These are phyloP conservation scores for Syrphus vitripennis DNA, from an alignment of 2,888 invertebrate species.

Conservation along the genomic window DNA sequence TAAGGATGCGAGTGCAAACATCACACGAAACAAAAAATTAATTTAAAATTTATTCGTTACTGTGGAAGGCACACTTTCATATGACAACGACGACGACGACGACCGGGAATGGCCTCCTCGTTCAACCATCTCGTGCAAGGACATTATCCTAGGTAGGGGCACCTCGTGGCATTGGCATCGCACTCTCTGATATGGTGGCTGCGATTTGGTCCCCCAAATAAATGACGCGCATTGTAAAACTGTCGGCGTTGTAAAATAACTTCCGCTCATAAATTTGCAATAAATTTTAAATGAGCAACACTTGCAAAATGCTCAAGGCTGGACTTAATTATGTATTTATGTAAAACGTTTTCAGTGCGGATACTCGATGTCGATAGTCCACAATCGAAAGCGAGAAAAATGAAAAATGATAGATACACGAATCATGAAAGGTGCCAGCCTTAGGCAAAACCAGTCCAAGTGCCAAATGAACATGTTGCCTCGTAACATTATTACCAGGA, in stretches of 20 bases:
- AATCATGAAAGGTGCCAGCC: too few species aligned
- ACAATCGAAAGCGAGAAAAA: too few species aligned
- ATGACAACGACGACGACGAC: too few species aligned
- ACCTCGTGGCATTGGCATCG: not conserved
- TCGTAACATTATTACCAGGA: too few species aligned
- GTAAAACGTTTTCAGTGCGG: too few species aligned
- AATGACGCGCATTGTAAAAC: conserved; percentile 69
- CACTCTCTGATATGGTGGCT: not conserved
- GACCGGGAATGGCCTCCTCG: not conserved
- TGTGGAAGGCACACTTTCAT: conserved; percentile 1
- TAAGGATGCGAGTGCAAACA: conserved; percentile 13
- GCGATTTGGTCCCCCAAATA: conserved; percentile 51
- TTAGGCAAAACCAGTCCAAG: too few species aligned
- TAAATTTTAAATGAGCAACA: conserved; percentile 70
- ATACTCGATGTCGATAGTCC: too few species aligned
- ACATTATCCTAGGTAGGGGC: not conserved
- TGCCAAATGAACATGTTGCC: too few species aligned
- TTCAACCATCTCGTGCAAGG: not conserved
- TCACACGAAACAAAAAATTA: conserved; percentile 58
- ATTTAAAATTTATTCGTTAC: conserved; percentile 63
- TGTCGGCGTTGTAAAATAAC: conserved; percentile 70
- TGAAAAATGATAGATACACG: too few species aligned
- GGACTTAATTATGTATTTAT: not conserved
- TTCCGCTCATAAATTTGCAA: conserved; percentile 70
- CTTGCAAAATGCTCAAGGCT: conserved; percentile 23